Conservation (phyloP, 1,140 invertebrate species). For the Zophobas atratus region DNA sequence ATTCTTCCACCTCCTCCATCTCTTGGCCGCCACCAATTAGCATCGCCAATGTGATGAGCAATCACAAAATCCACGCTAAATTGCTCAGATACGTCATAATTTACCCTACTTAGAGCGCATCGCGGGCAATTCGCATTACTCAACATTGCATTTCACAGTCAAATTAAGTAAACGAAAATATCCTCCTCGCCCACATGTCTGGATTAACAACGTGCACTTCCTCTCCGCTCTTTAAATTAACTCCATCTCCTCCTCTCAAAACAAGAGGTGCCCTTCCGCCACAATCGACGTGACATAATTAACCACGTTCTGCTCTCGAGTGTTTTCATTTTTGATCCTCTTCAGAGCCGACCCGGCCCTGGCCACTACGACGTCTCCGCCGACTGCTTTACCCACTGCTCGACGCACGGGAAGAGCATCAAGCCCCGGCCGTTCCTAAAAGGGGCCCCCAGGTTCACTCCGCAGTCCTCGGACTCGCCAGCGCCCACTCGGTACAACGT, state of each 20-base stretch:
- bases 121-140: slow-evolving; percentile 44
- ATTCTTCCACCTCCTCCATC: too few relatives aligned
- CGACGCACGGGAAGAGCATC: slow-evolving; percentile 2
- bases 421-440: slow-evolving; percentile 46
- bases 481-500: slow-evolving; percentile 24
- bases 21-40: neutral
- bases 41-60: neutral
- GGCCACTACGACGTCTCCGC: slow-evolving; percentile 35
- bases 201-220: slow-evolving; percentile 43
- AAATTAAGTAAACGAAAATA: slow-evolving; percentile 49
- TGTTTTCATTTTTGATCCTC: neutral
- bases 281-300: neutral
- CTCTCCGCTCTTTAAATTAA: slow-evolving; percentile 34
- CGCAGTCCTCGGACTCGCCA: slow-evolving; percentile 16
- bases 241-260: neutral
- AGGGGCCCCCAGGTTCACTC: slow-evolving; percentile 23
- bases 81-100: slow-evolving; percentile 40
- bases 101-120: slow-evolving; percentile 42
- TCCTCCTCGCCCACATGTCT: slow-evolving; percentile 45
- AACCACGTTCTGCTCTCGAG: neutral
- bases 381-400: too few relatives aligned
- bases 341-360: slow-evolving; percentile 44
- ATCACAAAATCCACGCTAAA: slow-evolving; percentile 12
- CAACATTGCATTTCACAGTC: slow-evolving; percentile 44
- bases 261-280: neutral